Base-by-base conservation (phyloP, 2,797 vertebrate species). In the Yasuhikotakia modesta region DNA sequence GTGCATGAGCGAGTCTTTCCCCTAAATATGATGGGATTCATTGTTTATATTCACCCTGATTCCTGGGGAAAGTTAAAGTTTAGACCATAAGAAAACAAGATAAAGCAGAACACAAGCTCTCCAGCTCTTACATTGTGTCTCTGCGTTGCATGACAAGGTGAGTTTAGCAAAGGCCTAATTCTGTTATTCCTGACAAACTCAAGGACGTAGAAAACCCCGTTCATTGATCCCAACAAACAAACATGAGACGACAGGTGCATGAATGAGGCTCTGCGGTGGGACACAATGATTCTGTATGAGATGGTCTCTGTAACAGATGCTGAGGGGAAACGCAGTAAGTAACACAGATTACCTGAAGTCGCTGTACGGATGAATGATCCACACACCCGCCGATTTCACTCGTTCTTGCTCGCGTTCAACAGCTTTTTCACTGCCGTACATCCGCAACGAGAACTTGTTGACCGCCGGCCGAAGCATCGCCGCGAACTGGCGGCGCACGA, bases 281-380 rank as follows among this genome's bases (percentile, higher is more conserved):
- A n/a, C n/a, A n/a, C n/a, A n/a, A n/a, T n/a, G n/a, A n/a, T n/a
- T n/a, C n/a, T n/a, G n/a, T n/a, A n/a, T n/a, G n/a, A n/a, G n/a
- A n/a, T n/a, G n/a, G n/a, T n/a, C n/a, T n/a, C n/a, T n/a, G n/a
- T n/a, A n/a, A n/a, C n/a, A n/a, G n/a, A n/a, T n/a, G n/a, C n/a
- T n/a, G n/a, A n/a, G n/a, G n/a, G n/a, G n/a, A n/a, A n/a, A n/a
- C n/a, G n/a, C n/a, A n/a, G n/a, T n/a, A n/a, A n/a, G n/a, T n/a
- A n/a, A n/a, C n/a, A n/a, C 30, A 63, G 60, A 79, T 93, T 95
- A 99, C 98, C 98, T 99, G 96, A 99, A 99, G 91, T 99, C 98
- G 86, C 98, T 99, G 94, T 99, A 99, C 13, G 98, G 98, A 85
- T 99, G 98, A 92, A 99, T 97, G 91, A 99, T 99, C 98, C 98